Conservation (phyloP, 2,113 vertebrate genomes). For the Colius striatus region DNA sequence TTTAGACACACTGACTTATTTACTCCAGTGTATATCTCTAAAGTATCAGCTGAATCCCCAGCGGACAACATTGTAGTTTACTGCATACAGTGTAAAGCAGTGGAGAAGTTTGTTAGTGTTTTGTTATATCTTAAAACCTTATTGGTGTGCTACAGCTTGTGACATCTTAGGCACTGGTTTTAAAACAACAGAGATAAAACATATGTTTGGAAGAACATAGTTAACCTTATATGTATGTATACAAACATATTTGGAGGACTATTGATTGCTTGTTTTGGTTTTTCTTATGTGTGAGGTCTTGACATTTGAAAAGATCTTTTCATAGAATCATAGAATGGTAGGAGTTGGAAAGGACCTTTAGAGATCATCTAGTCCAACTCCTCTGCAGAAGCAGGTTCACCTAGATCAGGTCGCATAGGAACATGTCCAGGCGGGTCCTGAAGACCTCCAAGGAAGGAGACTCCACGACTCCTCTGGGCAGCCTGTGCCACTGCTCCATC, state of each 20-base stretch:
- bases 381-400: no score
- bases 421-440: no score
- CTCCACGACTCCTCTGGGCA: no score
- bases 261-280: accelerated
- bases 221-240: background rate
- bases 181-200: background rate
- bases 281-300: background rate
- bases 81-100: background rate
- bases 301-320: background rate
- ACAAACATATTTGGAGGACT: background rate
- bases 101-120: background rate
- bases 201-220: background rate
- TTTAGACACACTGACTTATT: background rate
- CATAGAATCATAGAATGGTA: no score
- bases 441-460: no score
- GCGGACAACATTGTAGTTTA: background rate
- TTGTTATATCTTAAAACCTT: background rate
- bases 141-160: background rate
- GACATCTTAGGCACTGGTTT: background rate
- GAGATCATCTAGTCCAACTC: no score
- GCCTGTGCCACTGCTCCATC: no score
- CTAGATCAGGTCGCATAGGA: no score
- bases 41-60: background rate
- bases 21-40: background rate
- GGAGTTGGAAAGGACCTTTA: no score